A percentile compares a stretch with the other conserved stretches of the same genome.
Evolutionary conservation across 2,113 vertebrate genomes (phyloP).

Genomic region (Gyps fulvus): DNA sequence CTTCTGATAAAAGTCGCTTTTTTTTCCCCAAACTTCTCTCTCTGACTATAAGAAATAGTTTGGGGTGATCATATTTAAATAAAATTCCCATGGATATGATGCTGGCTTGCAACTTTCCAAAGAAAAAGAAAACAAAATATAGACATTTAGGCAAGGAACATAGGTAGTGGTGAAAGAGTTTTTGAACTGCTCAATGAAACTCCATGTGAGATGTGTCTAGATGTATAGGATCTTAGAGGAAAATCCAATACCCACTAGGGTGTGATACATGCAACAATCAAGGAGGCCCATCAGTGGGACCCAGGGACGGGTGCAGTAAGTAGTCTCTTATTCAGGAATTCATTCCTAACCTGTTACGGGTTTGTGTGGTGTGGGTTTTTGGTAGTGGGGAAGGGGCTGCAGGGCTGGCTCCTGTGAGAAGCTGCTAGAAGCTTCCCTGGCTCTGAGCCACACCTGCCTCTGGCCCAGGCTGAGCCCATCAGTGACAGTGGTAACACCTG

Average conservation of each 20-base stretch:
- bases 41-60: background rate
- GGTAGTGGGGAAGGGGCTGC: no score
- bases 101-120: background rate
- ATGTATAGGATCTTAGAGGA: background rate
- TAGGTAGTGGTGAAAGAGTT: background rate
- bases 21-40: background rate
- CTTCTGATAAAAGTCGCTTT: background rate
- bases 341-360: no score
- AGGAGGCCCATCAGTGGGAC: background rate
- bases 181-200: background rate
- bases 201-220: background rate
- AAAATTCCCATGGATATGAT: background rate
- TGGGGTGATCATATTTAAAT: background rate
- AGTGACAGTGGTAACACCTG: no score
- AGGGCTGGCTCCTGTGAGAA: no score
- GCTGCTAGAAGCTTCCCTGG: no score
- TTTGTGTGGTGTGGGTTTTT: no score
- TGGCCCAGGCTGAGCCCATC: no score
- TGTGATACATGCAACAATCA: background rate
- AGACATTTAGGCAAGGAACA: background rate
- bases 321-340: background rate
- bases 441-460: fast-evolving
- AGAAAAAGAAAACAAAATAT: background rate
- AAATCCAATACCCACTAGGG: background rate
- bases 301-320: fast-evolving